Evolutionary conservation across 1,140 invertebrate species (phyloP).

Genomic region (Eufriesea mexicana): DNA sequence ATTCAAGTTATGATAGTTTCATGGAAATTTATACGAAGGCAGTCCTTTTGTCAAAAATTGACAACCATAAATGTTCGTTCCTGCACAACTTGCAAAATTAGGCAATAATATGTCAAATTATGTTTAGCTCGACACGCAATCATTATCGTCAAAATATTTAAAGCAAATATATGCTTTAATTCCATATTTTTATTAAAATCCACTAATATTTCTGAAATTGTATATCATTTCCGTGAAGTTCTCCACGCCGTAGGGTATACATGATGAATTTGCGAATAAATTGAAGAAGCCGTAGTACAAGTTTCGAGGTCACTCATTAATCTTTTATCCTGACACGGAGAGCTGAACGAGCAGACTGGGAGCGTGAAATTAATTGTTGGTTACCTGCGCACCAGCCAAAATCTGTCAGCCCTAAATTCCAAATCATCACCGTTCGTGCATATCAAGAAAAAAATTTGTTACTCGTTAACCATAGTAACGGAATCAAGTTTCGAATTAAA

Average conservation of each 20-base stretch:
- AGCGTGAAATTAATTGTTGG: slow-evolving; percentile 44
- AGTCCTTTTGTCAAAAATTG: too few species aligned
- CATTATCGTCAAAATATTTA: too few species aligned
- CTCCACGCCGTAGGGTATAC: neutral
- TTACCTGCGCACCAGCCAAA: slow-evolving; percentile 1
- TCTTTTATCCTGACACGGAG: slow-evolving; percentile 9
- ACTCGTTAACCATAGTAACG: neutral
- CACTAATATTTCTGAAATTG: neutral
- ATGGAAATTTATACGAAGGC: too few species aligned
- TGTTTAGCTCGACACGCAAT: too few species aligned
- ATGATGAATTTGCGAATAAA: slow-evolving; percentile 1
- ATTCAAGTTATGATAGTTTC: too few species aligned
- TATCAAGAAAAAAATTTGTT: neutral
- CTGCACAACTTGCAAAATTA: too few species aligned
- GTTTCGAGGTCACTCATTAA: slow-evolving; percentile 26
- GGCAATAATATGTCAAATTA: too few species aligned
- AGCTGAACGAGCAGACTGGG: neutral
- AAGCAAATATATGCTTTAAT: neutral
- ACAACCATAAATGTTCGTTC: too few species aligned
- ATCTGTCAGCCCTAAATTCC: slow-evolving; percentile 37
- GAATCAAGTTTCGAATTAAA: neutral
- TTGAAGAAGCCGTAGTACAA: slow-evolving; percentile 5
- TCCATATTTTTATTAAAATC: neutral
- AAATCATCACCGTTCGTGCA: neutral
- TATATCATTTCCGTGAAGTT: neutral